phyloP scores from a whole-genome alignment of 2,113 vertebrate species.

The sheep (Ovis aries) region DNA sequence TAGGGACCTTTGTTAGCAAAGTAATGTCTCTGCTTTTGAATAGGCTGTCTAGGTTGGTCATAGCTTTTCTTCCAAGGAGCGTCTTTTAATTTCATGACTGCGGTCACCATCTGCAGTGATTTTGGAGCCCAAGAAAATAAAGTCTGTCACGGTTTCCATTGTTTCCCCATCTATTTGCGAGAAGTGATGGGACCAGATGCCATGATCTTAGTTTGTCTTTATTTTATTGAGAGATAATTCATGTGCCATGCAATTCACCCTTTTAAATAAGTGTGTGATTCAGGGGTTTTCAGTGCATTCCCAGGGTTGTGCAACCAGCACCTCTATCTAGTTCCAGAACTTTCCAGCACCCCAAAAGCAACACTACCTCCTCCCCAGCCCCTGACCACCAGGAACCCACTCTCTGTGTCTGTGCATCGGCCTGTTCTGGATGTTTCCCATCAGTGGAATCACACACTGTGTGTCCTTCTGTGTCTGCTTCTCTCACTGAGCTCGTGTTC shows the following conservation, averaged over 20 bases:
- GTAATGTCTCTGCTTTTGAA: not conserved
- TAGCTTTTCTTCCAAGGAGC: not conserved
- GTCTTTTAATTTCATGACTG: not conserved
- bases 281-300: not conserved
- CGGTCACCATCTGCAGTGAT: not conserved
- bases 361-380: not conserved
- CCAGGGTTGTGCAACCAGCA: not conserved
- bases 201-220: not conserved
- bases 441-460: not conserved
- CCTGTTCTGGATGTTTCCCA: not conserved
- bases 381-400: not conserved
- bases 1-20: not conserved
- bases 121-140: not conserved
- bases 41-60: not conserved
- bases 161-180: not conserved
- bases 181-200: not conserved
- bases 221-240: not conserved
- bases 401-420: fast-evolving
- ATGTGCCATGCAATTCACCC: not conserved
- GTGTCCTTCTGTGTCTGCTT: not conserved
- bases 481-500: not conserved
- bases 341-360: not conserved
- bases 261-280: not conserved
- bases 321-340: not conserved
- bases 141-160: not conserved